Percentiles rank a stretch among this genome's conserved stretches.
Evolutionary conservation across 2,888 invertebrate species (phyloP).

Genomic region (Cetonia aurata): DNA sequence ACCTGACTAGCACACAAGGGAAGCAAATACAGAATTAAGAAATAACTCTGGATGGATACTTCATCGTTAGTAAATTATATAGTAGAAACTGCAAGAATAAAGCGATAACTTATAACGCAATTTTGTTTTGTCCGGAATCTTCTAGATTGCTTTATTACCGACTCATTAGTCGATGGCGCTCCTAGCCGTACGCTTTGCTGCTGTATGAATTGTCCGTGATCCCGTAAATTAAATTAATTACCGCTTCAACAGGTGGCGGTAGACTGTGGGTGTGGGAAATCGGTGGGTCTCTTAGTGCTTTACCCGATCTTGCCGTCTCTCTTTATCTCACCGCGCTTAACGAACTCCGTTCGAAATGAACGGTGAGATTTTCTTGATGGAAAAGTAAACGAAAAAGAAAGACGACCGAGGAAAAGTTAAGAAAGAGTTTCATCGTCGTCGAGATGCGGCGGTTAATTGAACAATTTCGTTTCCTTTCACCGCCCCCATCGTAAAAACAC

Average conservation of each 20-base stretch:
- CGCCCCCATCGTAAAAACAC: constrained; percentile 51
- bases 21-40: constrained; percentile 19
- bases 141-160: constrained; percentile 61
- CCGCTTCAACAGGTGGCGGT: constrained; percentile 63
- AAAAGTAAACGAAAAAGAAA: constrained; percentile 39
- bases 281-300: constrained; percentile 29
- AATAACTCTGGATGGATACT: constrained; percentile 4
- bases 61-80: constrained; percentile 22
- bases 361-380: constrained; percentile 46
- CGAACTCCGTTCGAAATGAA: constrained; percentile 40
- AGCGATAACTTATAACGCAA: constrained; percentile 24
- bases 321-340: constrained; percentile 20
- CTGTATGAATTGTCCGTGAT: constrained; percentile 54
- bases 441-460: constrained; percentile 60
- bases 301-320: constrained; percentile 12
- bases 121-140: constrained; percentile 26
- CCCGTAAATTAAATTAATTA: constrained; percentile 64
- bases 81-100: constrained; percentile 22
- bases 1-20: neutral
- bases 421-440: constrained; percentile 59
- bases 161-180: constrained; percentile 60
- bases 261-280: constrained; percentile 42
- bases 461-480: constrained; percentile 58
- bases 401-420: constrained; percentile 54
- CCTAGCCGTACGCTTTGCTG: constrained; percentile 52